A percentile compares a stretch with the other conserved stretches of the same genome.
These are phyloP conservation scores for Quadriops clusia DNA, from an alignment of 2,888 invertebrate genomes.

Conservation along the genomic window DNA sequence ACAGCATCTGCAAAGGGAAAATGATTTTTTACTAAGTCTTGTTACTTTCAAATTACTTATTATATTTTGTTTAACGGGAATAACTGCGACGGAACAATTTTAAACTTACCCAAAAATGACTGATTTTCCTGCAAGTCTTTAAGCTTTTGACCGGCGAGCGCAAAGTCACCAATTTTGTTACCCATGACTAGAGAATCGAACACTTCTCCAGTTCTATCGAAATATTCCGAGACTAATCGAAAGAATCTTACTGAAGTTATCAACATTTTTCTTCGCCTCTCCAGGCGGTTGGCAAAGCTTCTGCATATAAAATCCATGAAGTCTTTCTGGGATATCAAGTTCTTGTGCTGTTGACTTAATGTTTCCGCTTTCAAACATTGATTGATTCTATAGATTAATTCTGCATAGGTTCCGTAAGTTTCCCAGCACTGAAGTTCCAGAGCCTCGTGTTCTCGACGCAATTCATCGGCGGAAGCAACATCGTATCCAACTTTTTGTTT, in stretches of 20 bases:
- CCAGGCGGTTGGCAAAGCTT: slow-evolving; percentile 62
- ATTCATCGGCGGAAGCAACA: slow-evolving; percentile 56
- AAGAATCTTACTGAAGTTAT: slow-evolving; percentile 67
- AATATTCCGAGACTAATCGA: slow-evolving; percentile 61
- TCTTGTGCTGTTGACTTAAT: slow-evolving; percentile 38
- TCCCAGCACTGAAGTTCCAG: slow-evolving; percentile 67
- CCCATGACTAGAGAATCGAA: slow-evolving; percentile 56
- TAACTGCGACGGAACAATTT: too few species aligned
- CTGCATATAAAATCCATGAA: slow-evolving; percentile 75
- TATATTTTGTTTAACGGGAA: too few species aligned
- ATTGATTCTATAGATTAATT: slow-evolving; percentile 60
- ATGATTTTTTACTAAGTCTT: too few species aligned
- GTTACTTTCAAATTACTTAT: too few species aligned
- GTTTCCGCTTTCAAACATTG: slow-evolving; percentile 40
- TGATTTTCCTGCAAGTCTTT: slow-evolving; percentile 50
- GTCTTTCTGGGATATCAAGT: slow-evolving; percentile 59
- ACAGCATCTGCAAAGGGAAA: slow-evolving; percentile 44
- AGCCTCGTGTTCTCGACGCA: slow-evolving; percentile 61
- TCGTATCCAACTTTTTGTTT: slow-evolving; percentile 63
- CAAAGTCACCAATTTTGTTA: slow-evolving; percentile 44
- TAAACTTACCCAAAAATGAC: slow-evolving; percentile 44
- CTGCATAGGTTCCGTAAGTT: slow-evolving; percentile 68
- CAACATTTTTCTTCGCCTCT: slow-evolving; percentile 59
- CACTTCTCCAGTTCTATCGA: slow-evolving; percentile 52
- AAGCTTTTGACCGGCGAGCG: slow-evolving; percentile 44